Conservation (phyloP, 2,113 vertebrate genomes). For the Xyrauchen texanus region DNA sequence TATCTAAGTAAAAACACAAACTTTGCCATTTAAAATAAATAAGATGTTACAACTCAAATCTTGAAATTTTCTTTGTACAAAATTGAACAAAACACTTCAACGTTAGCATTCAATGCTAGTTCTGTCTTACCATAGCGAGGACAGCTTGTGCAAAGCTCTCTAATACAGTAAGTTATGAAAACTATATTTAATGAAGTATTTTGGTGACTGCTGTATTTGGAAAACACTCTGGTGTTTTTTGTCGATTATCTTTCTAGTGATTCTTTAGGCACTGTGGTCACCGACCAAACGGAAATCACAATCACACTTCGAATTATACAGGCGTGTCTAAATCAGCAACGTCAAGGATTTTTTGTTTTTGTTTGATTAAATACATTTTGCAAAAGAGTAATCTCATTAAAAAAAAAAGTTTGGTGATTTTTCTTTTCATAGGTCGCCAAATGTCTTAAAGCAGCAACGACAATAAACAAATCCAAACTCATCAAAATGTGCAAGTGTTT, state of each 20-base stretch:
- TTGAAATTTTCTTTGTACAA: too few relatives aligned
- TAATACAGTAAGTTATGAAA: neutral
- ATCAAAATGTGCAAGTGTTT: too few relatives aligned
- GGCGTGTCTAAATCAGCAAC: neutral
- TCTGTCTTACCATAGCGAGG: conserved; percentile 7
- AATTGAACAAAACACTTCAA: neutral
- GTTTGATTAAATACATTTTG: neutral
- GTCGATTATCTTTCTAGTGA: neutral
- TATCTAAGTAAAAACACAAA: neutral
- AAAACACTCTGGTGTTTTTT: neutral
- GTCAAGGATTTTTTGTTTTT: neutral
- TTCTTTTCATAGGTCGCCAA: too few relatives aligned
- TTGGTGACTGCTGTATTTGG: neutral
- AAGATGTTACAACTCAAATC: neutral
- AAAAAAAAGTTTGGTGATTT: neutral
- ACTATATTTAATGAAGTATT: neutral
- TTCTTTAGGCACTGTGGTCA: too few relatives aligned
- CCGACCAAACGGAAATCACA: neutral
- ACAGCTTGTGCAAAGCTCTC: neutral
- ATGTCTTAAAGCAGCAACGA: too few relatives aligned
- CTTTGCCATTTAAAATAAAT: neutral
- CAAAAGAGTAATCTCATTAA: neutral
- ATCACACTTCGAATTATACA: neutral
- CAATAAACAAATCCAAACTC: too few relatives aligned
- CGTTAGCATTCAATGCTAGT: neutral